Evolutionary conservation across 1,140 invertebrate species (phyloP).

Genomic region (Parapsyche elsis): DNA sequence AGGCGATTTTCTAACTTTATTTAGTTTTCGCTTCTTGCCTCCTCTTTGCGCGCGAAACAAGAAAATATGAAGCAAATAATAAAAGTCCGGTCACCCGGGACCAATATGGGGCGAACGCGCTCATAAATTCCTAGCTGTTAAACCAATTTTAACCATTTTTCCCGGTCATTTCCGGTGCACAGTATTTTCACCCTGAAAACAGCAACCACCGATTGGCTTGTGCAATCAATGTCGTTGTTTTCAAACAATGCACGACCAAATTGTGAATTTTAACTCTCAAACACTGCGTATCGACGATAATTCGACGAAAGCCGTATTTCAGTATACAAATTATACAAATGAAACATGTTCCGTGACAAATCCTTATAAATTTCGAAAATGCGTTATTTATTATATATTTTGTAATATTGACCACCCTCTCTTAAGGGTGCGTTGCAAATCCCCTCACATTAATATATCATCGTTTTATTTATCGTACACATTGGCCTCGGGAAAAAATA

Average conservation of each 20-base stretch:
- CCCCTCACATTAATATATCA: not conserved
- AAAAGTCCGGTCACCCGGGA: slow-evolving; percentile 34
- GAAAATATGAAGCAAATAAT: slow-evolving; percentile 48
- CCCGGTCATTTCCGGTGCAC: slow-evolving; percentile 26
- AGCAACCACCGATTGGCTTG: not conserved
- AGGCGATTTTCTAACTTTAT: slow-evolving; percentile 45
- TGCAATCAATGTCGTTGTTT: not conserved
- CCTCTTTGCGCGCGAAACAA: slow-evolving; percentile 34
- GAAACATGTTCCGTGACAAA: not conserved
- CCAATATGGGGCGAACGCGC: slow-evolving; percentile 35
- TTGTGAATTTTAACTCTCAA: too few relatives aligned
- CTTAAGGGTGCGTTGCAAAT: not conserved
- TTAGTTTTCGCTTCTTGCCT: slow-evolving; percentile 16
- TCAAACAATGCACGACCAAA: not conserved
- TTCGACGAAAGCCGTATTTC: too few relatives aligned
- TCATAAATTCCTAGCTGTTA: slow-evolving; percentile 37
- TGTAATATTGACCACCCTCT: not conserved
- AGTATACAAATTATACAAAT: not conserved
- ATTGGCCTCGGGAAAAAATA: not conserved
- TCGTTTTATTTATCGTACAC: too few relatives aligned
- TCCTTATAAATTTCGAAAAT: not conserved
- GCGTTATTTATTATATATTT: not conserved
- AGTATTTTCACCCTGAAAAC: not conserved
- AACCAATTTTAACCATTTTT: slow-evolving; percentile 42
- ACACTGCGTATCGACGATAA: too few relatives aligned